Base-by-base conservation (phyloP, 2,888 invertebrate species). In the Piscicola geometra region DNA sequence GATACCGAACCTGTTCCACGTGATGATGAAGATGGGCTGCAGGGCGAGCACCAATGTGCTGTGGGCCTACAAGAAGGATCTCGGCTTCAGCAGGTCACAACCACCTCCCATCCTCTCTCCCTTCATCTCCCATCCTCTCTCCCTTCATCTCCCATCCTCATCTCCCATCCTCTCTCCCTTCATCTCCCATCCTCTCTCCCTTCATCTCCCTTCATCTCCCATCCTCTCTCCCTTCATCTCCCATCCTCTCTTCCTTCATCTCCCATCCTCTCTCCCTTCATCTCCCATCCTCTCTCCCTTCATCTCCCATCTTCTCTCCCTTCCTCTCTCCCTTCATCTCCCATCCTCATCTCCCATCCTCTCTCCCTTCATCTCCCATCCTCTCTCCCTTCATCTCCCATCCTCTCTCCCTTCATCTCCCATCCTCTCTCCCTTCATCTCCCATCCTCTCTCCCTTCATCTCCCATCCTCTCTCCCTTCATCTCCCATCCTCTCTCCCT, bases 61-160 rank as follows among this genome's bases (percentile, higher is more conserved):
- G 15, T 99, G 99, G 99, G 99, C 99, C 85, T 99, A 99, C 86
- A 99, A 99, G 82, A 89, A 97, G 90, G 93, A 94, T 83, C 90
- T 94, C 81, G 93, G 92, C 35, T 93, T 93, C 80, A 92, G 91
- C 86, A 92, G 91, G 91, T 86, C 15, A 30, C 9, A 15, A n/a
- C 12, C 30, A 5, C 41, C 41, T 56, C n/a, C 60, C 60, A 56
- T 15, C 5, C 25, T 56, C 9, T 21, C 25, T 56, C 41, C 41
- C 41, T 9, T 15, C 5, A 41, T 41, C 15, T 41, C 15, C 15
- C 15, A 9, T 15, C 5, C 41, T 3, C 21, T 32, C n/a, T 68
- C 30, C 21, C 15, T 30, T 35, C 35, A 32, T 5, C 33, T 30
- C 30, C 56, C 1, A 72, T 56, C 56, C 18, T n/a, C 30, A 5